Conservation (phyloP, 2,797 vertebrate genomes). For the Saguinus oedipus region DNA sequence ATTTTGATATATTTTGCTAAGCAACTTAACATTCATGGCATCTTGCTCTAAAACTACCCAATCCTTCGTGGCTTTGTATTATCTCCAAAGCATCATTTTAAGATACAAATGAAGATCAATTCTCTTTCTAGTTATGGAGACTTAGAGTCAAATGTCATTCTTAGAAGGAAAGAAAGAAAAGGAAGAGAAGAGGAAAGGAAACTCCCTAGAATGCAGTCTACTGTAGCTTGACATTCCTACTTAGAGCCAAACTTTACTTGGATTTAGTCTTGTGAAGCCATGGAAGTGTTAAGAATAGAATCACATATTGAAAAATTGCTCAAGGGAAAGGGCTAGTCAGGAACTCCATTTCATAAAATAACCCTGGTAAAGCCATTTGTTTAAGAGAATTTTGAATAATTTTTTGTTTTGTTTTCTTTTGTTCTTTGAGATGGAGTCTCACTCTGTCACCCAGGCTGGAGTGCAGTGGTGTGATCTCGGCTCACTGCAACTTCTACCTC, state of each 20-base stretch:
- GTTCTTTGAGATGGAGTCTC: too few species aligned
- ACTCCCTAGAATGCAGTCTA: neutral
- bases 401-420: neutral
- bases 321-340: neutral
- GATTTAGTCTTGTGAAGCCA: neutral
- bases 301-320: neutral
- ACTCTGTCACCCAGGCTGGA: too few species aligned
- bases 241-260: neutral
- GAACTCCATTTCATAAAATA: neutral
- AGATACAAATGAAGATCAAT: neutral
- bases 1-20: neutral
- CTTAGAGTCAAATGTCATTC: neutral
- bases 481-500: too few species aligned
- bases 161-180: neutral
- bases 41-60: neutral
- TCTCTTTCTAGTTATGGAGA: neutral
- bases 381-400: neutral
- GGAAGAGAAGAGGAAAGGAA: neutral
- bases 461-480: too few species aligned
- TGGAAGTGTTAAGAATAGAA: neutral
- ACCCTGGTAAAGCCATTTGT: neutral
- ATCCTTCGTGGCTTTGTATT: neutral
- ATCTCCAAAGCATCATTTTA: neutral
- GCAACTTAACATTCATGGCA: neutral
- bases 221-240: neutral